Conservation (phyloP, 2,888 invertebrate species). For the Himalopsyche tibetana region DNA sequence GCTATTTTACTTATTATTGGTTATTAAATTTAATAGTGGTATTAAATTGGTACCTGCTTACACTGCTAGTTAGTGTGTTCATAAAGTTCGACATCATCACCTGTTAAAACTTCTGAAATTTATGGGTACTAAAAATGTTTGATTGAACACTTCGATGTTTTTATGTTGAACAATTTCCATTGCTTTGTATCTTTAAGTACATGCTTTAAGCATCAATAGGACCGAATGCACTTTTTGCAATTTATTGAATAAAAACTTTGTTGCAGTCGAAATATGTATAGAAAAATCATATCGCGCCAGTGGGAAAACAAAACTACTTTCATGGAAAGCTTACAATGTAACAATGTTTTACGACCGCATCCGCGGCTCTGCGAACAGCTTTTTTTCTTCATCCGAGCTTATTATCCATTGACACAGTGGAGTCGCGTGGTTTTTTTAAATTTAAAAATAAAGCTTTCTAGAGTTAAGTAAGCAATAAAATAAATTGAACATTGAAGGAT, state of each 20-base stretch:
- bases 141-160: no score
- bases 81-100: no score
- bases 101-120: no score
- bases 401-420: constrained; percentile 1
- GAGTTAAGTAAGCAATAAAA: neutral
- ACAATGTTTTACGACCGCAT: constrained; percentile 37
- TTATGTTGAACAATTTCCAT: no score
- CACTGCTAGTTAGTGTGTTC: no score
- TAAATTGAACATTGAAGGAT: no score
- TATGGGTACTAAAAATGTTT: no score
- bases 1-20: no score
- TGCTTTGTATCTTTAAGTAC: no score
- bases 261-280: neutral
- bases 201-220: neutral
- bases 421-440: neutral
- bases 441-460: no score
- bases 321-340: constrained; percentile 37
- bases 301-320: neutral
- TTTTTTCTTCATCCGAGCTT: constrained; percentile 20
- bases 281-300: neutral
- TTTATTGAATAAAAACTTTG: neutral
- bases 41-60: no score
- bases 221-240: neutral
- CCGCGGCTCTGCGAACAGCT: constrained; percentile 37
- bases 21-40: no score